Evolutionary conservation across 2,888 invertebrate species (phyloP).

Genomic region (Synanthedon formicaeformis): DNA sequence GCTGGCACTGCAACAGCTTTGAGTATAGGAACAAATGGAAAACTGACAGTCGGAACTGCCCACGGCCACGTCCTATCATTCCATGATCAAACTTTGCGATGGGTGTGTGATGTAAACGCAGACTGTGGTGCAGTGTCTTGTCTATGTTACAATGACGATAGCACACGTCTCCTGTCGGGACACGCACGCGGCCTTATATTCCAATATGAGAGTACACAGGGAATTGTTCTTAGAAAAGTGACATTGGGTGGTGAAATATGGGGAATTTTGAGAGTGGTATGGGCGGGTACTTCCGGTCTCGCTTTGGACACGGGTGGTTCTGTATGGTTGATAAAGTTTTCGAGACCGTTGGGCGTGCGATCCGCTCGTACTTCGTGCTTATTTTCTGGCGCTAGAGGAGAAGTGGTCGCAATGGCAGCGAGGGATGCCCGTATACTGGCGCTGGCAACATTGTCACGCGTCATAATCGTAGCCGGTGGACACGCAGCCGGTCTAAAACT

Average conservation of each 20-base stretch:
- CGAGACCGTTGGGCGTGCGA: constrained; percentile 87
- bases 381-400: constrained; percentile 97
- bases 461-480: constrained; percentile 65
- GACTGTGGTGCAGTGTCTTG: constrained; percentile 85
- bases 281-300: constrained; percentile 58
- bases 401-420: constrained; percentile 69
- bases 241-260: constrained; percentile 62
- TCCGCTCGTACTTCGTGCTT: constrained; percentile 92
- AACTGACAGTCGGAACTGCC: constrained; percentile 93
- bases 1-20: constrained; percentile 90
- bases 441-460: constrained; percentile 93
- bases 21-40: constrained; percentile 75
- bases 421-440: constrained; percentile 78
- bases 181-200: constrained; percentile 85
- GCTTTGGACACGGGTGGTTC: constrained; percentile 93
- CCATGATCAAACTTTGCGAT: constrained; percentile 85
- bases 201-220: constrained; percentile 89
- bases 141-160: constrained; percentile 88
- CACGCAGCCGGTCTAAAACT: constrained; percentile 69
- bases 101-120: constrained; percentile 80
- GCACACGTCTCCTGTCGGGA: constrained; percentile 83
- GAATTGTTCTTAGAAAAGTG: constrained; percentile 46
- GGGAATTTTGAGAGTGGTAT: constrained; percentile 55
- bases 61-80: constrained; percentile 88
- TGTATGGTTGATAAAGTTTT: constrained; percentile 93